These are phyloP conservation scores for Tupaia chinensis DNA, from an alignment of 2,113 vertebrate species.

Conservation along the genomic window DNA sequence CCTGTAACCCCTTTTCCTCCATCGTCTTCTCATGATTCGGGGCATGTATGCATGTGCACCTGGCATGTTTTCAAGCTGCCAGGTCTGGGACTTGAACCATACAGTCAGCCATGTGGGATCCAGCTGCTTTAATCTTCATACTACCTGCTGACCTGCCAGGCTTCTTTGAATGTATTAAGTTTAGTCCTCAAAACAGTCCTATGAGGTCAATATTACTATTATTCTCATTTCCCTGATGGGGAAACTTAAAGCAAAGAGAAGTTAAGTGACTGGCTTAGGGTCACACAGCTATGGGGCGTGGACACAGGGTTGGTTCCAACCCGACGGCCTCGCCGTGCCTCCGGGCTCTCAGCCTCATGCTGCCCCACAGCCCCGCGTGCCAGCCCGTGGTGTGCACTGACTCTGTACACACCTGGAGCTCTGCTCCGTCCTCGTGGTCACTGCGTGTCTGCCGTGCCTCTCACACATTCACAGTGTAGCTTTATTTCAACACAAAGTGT, in stretches of 20 bases:
- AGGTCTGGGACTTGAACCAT: too few relatives aligned
- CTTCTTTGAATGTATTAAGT: neutral
- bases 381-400: fast-evolving
- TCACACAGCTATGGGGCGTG: fast-evolving
- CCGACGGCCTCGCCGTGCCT: fast-evolving
- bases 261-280: neutral
- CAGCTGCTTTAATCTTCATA: too few relatives aligned
- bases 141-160: neutral
- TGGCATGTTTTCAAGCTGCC: too few relatives aligned
- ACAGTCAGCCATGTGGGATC: too few relatives aligned
- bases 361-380: fast-evolving
- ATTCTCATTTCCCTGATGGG: neutral
- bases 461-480: too few relatives aligned
- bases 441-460: neutral
- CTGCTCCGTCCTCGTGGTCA: fast-evolving
- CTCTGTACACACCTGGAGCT: too few relatives aligned
- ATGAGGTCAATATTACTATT: fast-evolving
- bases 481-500: neutral
- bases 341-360: fast-evolving
- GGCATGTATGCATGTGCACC: too few relatives aligned
- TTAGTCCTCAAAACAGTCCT: too few relatives aligned
- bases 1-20: too few relatives aligned
- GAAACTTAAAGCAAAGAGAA: neutral
- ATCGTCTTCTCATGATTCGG: too few relatives aligned
- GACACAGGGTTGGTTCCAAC: fast-evolving